Conservation (phyloP, 1,140 invertebrate species). For the Aphelinus atriplicis region DNA sequence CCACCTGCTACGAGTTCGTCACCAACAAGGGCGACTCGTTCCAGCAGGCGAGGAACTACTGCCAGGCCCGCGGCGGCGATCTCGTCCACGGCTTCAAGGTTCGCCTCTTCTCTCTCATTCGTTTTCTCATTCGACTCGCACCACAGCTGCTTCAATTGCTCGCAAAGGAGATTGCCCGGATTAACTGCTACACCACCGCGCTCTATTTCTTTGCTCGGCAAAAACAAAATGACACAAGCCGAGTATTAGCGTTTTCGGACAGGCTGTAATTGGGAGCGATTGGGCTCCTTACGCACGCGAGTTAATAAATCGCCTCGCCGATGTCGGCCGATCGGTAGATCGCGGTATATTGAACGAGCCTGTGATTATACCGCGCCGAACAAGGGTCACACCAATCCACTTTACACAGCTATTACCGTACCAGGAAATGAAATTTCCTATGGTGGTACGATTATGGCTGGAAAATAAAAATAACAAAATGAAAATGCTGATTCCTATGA, state of each 20-base stretch:
- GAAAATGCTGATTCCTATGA: too few relatives aligned
- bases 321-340: too few relatives aligned
- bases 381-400: background rate
- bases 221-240: too few relatives aligned
- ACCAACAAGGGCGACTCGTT: constrained; percentile 83
- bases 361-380: background rate
- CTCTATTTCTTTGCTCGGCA: background rate
- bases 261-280: too few relatives aligned
- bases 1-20: constrained; percentile 90
- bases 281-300: too few relatives aligned
- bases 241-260: too few relatives aligned
- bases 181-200: background rate
- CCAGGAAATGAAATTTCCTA: constrained; percentile 4
- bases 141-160: too few relatives aligned
- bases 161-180: too few relatives aligned
- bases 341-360: background rate
- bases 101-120: constrained; percentile 6
- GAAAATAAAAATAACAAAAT: background rate
- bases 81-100: constrained; percentile 80
- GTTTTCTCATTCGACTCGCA: too few relatives aligned
- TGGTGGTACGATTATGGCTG: background rate
- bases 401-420: background rate
- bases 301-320: too few relatives aligned
- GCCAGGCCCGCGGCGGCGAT: constrained; percentile 80
- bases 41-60: constrained; percentile 79